Percentiles rank a stretch among this genome's conserved stretches.
phyloP scores from a whole-genome alignment of 2,113 vertebrate species.

The Phalacrocorax carbo region DNA sequence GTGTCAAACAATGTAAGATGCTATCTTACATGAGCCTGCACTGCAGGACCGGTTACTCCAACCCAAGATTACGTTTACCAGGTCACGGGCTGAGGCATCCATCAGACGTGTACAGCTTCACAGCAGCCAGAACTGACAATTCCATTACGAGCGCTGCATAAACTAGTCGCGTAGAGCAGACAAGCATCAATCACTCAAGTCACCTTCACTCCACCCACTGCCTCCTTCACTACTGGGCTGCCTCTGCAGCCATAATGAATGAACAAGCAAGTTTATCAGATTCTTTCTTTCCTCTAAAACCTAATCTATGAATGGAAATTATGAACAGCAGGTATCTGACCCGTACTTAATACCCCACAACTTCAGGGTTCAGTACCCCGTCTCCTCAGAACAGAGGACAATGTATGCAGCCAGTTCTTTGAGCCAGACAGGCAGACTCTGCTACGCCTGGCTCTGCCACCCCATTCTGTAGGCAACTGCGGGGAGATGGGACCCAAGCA shows the following conservation, averaged over 20 bases:
- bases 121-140: neutral
- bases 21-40: neutral
- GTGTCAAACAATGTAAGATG: neutral
- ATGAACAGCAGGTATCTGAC: neutral
- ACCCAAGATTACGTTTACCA: fast-evolving
- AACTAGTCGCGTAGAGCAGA: neutral
- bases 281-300: neutral
- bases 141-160: neutral
- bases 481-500: neutral
- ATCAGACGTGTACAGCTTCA: neutral
- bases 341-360: neutral
- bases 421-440: neutral
- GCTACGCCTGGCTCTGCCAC: neutral
- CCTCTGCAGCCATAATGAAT: neutral
- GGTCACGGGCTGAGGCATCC: neutral
- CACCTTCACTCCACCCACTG: neutral
- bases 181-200: neutral
- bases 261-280: neutral
- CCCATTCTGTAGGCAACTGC: neutral
- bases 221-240: neutral
- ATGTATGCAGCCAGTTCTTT: fast-evolving
- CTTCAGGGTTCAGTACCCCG: neutral
- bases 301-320: neutral
- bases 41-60: neutral
- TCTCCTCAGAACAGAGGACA: neutral